Evolutionary conservation across 2,888 invertebrate species (phyloP), one percentile per base, ranked within the genome.

Genomic region (Idaea dimidiata): DNA sequence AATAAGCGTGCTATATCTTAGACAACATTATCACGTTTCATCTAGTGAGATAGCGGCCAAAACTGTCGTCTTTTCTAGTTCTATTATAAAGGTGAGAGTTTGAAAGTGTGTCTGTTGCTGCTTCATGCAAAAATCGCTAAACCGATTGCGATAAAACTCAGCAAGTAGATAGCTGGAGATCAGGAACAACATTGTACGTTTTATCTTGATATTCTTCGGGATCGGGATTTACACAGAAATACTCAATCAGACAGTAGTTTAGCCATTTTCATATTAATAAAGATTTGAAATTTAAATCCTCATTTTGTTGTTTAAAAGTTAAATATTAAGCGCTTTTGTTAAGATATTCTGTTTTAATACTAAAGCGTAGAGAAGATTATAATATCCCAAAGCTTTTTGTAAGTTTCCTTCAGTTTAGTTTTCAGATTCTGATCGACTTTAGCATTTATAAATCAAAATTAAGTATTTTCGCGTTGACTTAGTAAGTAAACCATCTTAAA

Each of bases 241-340:
- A 43, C 10, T 43, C 43, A 10, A 10, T 43, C 43, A 10, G 43
- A 10, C 3, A 43, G 43, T 43, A 2, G 3, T 43, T 43, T 43
- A 43, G 10, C 43, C 14, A 14, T 1, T 43, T 43, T 43, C 43
- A 43, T 10, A 43, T 7, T 43, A 43, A 43, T 43, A 24, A 57
- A 24, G 61, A 66, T 66, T 66, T 66, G 59, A 66, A 66, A 63
- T 66, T 63, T 60, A 66, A 66, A 63, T 65, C 60, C n/a, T 43
- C 54, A 54, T 62, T 66, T 62, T 55, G 59, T 65, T 63, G 62
- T 24, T 56, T 62, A 17, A 54, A 59, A 59, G 64, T 62, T 63
- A 18, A 65, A 59, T 62, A 60, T 66, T 65, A 64, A 66, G 61
- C 62, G 62, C 64, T 64, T 58, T 55, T 43, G 43, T 43, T 43